These are phyloP conservation scores for Fopius arisanus DNA, from an alignment of 1,140 invertebrate genomes.

Conservation along the genomic window DNA sequence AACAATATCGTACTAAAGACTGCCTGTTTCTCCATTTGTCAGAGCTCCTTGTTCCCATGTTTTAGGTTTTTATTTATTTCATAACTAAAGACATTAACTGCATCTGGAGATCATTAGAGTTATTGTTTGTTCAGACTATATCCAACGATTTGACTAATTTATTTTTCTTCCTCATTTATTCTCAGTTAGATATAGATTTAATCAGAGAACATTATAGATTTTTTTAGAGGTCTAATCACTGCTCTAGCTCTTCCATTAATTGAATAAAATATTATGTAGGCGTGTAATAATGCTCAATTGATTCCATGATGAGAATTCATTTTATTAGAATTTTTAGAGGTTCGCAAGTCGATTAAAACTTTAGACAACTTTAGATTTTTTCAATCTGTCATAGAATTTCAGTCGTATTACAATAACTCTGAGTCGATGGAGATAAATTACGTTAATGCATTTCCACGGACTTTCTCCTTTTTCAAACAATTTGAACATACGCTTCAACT, in stretches of 20 bases:
- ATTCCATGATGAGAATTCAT: not conserved
- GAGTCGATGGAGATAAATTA: too few relatives aligned
- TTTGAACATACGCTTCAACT: too few relatives aligned
- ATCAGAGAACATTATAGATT: not conserved
- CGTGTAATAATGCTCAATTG: not conserved
- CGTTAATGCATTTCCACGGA: too few relatives aligned
- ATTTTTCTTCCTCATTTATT: too few relatives aligned
- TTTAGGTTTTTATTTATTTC: not conserved
- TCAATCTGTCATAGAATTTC: not conserved
- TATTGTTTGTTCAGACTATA: too few relatives aligned
- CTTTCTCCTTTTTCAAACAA: too few relatives aligned
- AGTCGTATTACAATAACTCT: not conserved
- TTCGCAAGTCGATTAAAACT: not conserved
- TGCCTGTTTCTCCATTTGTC: slow-evolving; percentile 11
- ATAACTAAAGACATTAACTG: not conserved
- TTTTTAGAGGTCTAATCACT: not conserved
- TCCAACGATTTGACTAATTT: too few relatives aligned
- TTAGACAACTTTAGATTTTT: not conserved
- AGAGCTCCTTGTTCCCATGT: not conserved
- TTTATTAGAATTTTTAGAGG: not conserved
- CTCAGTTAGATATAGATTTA: too few relatives aligned
- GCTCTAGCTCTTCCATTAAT: not conserved
- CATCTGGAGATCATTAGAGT: not conserved
- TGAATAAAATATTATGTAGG: not conserved
- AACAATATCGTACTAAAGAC: slow-evolving; percentile 8